These are phyloP conservation scores for Malurus cyaneus DNA, from an alignment of 2,113 vertebrate genomes.

Conservation along the genomic window DNA sequence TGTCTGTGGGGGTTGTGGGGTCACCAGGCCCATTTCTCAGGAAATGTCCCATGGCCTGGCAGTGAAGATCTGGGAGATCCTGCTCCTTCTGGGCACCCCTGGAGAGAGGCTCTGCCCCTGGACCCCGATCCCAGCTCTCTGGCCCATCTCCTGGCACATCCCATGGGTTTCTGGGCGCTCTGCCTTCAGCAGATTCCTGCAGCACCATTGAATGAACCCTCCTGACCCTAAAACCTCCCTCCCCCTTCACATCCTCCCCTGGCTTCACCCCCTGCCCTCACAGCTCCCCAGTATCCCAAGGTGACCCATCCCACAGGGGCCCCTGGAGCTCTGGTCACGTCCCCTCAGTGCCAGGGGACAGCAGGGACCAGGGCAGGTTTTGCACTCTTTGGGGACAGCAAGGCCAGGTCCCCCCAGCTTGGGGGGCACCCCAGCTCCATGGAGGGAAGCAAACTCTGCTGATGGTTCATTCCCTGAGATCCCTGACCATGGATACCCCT, in stretches of 20 bases:
- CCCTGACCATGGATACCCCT: too few relatives aligned
- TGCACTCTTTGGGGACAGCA: background rate
- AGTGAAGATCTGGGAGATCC: background rate
- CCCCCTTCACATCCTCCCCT: background rate
- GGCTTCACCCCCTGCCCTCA: accelerated
- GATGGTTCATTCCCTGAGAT: background rate
- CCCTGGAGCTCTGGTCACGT: background rate
- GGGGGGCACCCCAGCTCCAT: background rate
- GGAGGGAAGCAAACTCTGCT: background rate
- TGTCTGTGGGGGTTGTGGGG: background rate
- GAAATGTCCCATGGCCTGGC: background rate
- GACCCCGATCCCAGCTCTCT: too few relatives aligned
- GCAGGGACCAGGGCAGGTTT: background rate
- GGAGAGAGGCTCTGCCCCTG: accelerated
- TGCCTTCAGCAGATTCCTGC: background rate
- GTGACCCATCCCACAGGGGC: accelerated
- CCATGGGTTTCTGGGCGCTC: background rate
- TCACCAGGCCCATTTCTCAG: background rate
- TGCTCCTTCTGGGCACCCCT: background rate
- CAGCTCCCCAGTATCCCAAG: accelerated
- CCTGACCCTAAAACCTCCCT: background rate
- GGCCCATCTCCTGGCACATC: background rate
- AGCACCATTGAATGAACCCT: background rate
- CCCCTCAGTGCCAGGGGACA: background rate
- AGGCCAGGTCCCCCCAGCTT: accelerated